Base-by-base conservation (phyloP, 1,140 invertebrate genomes). In the Caenorhabditis brenneri region DNA sequence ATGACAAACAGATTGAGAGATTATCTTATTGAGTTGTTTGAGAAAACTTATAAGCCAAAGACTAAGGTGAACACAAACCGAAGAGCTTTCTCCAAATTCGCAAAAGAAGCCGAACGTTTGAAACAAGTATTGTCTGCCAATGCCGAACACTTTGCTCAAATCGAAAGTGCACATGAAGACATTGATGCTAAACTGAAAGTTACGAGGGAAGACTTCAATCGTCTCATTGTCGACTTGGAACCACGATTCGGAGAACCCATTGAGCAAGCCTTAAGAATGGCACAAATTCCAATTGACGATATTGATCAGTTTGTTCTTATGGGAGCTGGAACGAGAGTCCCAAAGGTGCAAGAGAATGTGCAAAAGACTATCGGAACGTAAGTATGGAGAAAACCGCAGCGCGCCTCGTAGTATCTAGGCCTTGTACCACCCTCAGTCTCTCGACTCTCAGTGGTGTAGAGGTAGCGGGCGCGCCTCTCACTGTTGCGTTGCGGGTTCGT, bases 101-200 rank as follows among this genome's bases (percentile, higher is more conserved):
- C 97, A 78, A 96, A 97, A 91, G 98, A 99, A 92, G 96, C 98
- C 33, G 97, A 96, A 74, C 92, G 97, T 22, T 92, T 99, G 1
- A 99, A 99, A 92, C 96, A 96, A 90, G 84, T 87, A 12, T 69
- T 91, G 6, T 90, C 88, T 29, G 89, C 88, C 19, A 91, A 89
- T 60, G 58, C 55, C 3, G 89, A 90, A 22, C 51, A 84, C 65
- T 84, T 86, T 69, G 90, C 90, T 46, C 89, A 94, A 93, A 94
- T 99, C 87, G 98, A 99, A 92, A 95, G 95, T 85, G 91, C 99
- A 46, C 90, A 99, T 53, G 96, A 99, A 90, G 97, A 99, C 88
- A 93, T 96, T 88, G 97, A 99, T 92, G 97, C 99, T 87, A 94
- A 94, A 90, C 87, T 94, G 7, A 93, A 92, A 81, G 95, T 99